Conservation (phyloP, 1,140 invertebrate genomes). For the Stegodyphus mimosarum region DNA sequence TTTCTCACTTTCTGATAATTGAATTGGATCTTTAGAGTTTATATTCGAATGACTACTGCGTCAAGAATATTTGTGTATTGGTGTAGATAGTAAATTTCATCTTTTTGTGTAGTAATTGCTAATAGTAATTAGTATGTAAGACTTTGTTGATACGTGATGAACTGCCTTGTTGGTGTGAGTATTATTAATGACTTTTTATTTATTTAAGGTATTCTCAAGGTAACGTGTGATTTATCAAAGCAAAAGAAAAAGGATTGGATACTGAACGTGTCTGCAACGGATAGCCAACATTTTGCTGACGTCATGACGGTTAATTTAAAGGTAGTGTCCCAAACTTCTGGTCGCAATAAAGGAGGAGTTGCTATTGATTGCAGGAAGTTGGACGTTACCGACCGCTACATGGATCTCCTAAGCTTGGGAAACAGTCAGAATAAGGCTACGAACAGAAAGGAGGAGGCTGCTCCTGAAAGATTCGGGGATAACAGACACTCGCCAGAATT, state of each 20-base stretch:
- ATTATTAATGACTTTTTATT: conserved; percentile 69
- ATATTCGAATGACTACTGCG: no score
- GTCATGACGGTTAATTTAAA: conserved; percentile 80
- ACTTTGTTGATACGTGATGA: no score
- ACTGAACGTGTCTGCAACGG: conserved; percentile 81
- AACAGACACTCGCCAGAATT: conserved; percentile 87
- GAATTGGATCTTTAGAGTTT: no score
- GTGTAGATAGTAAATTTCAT: no score
- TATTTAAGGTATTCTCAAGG: conserved; percentile 74
- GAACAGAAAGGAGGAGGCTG: conserved; percentile 79
- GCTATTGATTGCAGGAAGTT: conserved; percentile 85
- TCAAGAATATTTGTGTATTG: no score
- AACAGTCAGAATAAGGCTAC: conserved; percentile 72
- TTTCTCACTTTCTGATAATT: no score
- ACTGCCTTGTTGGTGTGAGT: no score
- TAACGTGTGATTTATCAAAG: conserved; percentile 81
- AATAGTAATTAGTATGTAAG: no score
- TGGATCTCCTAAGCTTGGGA: conserved; percentile 82
- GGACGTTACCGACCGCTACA: conserved; percentile 80
- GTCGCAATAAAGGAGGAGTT: conserved; percentile 81
- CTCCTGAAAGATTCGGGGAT: conserved; percentile 75
- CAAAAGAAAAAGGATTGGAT: conserved; percentile 57
- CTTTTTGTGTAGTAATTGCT: no score
- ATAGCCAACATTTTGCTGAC: conserved; percentile 91
- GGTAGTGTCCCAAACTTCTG: conserved; percentile 77